Evolutionary conservation across 1,140 invertebrate species (phyloP), one percentile per base, ranked within the genome.

Genomic region (Mesaphorura yosii): DNA sequence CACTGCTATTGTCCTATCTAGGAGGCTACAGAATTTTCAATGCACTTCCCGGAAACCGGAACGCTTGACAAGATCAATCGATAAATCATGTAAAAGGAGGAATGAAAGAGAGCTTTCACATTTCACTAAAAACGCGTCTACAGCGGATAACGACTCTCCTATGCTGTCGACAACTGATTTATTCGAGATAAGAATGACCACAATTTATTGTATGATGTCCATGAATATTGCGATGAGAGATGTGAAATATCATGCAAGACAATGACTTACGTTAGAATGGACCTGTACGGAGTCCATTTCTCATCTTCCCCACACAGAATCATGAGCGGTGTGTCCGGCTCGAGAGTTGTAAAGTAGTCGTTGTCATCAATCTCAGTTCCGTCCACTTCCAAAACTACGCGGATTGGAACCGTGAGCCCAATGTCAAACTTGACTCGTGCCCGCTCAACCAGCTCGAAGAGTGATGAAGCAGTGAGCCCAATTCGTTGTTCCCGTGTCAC

Each of bases 281-380:
- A 57, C 38, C 58, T 59, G 57, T 63, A 63, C n/a, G 63, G 61
- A 22, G 75, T 70, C 84, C 84, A 86, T 63, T 81, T 82, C 67
- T 88, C 79, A 17, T 77, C 77, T 17, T 77, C 77, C 45, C 78
- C 76, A 17, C 47, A 45, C 22, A 88, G 73, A 6, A 86, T 74
- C 80, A 89, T 88, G 57, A 89, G 72, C 64, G 77, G 80, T 6
- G 84, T 86, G 63, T 88, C 84, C 53, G 77, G 79, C 64, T 88
- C 84, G 46, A 88, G 70, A 1, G 84, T 88, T 29, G 78, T 80
- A 67, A 88, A 88, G 68, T 88, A 88, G 66, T 88, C 85, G 67
- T 88, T 84, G 64, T 87, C 85, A 60, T 89, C 86, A 29, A 89
- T 83, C 74, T 88, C 86, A 1, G 86, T 89, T 66, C 76, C 86